These are phyloP conservation scores for Hippolais icterina DNA, from an alignment of 2,113 vertebrate genomes.

Conservation along the genomic window DNA sequence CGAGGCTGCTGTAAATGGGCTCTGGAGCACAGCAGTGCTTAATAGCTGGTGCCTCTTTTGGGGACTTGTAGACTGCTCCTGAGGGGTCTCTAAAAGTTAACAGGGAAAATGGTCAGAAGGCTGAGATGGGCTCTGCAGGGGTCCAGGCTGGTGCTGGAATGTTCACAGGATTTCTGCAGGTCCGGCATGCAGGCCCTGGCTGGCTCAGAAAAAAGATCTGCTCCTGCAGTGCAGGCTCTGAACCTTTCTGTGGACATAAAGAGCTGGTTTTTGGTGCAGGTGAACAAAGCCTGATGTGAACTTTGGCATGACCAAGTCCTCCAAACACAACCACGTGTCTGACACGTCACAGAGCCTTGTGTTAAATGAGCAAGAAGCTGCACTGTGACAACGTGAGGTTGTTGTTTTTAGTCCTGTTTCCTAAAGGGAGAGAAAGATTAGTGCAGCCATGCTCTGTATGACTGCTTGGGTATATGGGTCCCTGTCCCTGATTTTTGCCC, in stretches of 20 bases:
- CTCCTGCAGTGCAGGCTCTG: background rate
- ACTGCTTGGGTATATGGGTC: background rate
- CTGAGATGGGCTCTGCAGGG: background rate
- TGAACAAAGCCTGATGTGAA: background rate
- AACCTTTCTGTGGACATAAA: background rate
- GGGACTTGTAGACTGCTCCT: background rate
- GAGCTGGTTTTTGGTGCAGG: background rate
- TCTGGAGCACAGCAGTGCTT: background rate
- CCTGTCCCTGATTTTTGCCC: background rate
- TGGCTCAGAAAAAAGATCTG: background rate
- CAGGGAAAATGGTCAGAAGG: background rate
- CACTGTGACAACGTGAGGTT: background rate
- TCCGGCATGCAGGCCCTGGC: background rate
- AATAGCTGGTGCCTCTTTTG: background rate
- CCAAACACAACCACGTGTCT: background rate
- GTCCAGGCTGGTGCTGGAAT: accelerated
- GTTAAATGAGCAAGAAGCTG: background rate
- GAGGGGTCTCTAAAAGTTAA: background rate
- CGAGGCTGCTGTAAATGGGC: background rate
- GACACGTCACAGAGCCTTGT: background rate
- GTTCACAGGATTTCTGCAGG: background rate
- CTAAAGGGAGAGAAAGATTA: background rate
- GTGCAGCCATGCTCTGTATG: background rate
- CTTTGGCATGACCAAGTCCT: background rate
- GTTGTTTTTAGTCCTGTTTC: background rate